Conservation (phyloP, 2,797 vertebrate species). For the Poeciliopsis gracilis region DNA sequence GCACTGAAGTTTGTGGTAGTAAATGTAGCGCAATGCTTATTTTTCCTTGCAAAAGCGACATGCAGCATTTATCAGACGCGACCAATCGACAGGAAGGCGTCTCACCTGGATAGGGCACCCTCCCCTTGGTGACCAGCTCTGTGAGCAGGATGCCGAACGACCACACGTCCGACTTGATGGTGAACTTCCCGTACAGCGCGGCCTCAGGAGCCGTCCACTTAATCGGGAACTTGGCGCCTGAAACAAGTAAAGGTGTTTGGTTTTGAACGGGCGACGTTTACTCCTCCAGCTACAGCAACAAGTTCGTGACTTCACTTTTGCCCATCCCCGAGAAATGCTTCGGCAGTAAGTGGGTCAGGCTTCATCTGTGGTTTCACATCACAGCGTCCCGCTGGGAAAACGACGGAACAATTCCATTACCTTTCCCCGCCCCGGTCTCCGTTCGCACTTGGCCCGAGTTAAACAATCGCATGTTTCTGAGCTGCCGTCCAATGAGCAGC, state of each 20-base stretch:
- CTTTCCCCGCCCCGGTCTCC: not conserved
- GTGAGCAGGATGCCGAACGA: conserved; percentile 99
- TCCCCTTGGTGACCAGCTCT: conserved; percentile 98
- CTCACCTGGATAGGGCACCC: conserved; percentile 97
- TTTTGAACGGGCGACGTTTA: not conserved
- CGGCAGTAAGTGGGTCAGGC: conserved; percentile 50
- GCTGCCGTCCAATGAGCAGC: conserved; percentile 42
- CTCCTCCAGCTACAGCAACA: not conserved
- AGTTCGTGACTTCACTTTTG: conserved; percentile 1
- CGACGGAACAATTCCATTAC: conserved; percentile 50
- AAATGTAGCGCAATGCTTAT: not conserved
- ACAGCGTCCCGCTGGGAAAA: conserved; percentile 40
- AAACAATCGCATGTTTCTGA: conserved; percentile 50
- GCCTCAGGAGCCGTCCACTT: conserved; percentile 99
- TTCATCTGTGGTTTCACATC: conserved; percentile 46
- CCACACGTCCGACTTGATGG: conserved; percentile 99
- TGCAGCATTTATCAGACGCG: conserved; percentile 24
- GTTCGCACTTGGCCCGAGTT: conserved; percentile 32
- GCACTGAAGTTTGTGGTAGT: not conserved
- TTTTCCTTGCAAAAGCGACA: conserved; percentile 1
- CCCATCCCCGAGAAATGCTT: conserved; percentile 15
- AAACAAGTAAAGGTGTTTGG: conserved; percentile 20
- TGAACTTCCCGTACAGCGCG: conserved; percentile 96
- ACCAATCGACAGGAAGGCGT: conserved; percentile 8
- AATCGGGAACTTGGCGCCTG: conserved; percentile 98